phyloP scores from a whole-genome alignment of 2,113 vertebrate species.

The Equus quagga region DNA sequence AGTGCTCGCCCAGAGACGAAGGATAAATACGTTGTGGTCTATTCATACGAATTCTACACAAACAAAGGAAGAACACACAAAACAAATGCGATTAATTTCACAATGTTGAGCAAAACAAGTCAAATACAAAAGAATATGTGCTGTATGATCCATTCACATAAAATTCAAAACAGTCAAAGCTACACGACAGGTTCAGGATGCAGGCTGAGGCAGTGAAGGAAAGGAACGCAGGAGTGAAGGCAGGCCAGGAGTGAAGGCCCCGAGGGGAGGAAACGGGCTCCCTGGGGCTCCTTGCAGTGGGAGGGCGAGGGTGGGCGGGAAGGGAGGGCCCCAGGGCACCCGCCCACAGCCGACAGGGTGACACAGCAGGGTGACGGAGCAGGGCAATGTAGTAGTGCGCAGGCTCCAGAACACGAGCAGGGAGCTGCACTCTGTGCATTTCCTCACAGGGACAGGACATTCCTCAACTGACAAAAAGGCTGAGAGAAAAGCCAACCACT shows the following conservation, averaged over 20 bases:
- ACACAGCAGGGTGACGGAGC: too few species aligned
- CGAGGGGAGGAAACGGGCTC: not conserved
- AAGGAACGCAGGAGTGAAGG: not conserved
- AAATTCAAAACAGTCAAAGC: not conserved
- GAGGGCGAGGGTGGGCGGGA: too few species aligned
- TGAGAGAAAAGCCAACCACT: not conserved
- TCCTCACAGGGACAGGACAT: accelerated
- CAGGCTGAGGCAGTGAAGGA: accelerated
- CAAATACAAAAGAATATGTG: accelerated
- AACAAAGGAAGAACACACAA: accelerated
- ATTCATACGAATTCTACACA: not conserved
- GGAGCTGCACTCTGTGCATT: accelerated
- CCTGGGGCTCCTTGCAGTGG: not conserved
- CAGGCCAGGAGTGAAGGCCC: not conserved
- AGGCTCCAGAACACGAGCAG: not conserved
- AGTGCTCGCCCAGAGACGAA: too few species aligned
- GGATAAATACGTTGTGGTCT: accelerated
- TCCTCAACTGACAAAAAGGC: not conserved
- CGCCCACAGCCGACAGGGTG: too few species aligned
- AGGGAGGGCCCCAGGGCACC: not conserved
- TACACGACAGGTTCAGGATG: accelerated
- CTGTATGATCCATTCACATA: accelerated
- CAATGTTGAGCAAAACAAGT: accelerated
- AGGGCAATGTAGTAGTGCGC: too few species aligned
- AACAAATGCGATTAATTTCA: too few species aligned